Evolutionary conservation across 2,888 invertebrate genomes (phyloP), one percentile per base, ranked within the genome.

Genomic region (Rhagium mordax): DNA sequence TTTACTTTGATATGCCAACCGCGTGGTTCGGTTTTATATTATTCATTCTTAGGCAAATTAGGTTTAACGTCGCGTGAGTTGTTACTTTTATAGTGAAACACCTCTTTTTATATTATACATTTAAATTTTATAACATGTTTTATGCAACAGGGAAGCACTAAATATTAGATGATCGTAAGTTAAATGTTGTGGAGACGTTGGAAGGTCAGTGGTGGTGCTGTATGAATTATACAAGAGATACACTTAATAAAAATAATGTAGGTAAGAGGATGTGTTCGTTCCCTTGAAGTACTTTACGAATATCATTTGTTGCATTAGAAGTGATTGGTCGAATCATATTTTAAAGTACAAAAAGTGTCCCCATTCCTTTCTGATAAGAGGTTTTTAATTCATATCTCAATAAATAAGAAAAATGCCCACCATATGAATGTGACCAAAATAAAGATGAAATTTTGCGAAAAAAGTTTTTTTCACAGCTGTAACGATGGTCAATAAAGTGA

Each of bases 1-100:
- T 72, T 80, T 72, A 79, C 74, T 75, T 78, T 77, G 78, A 76
- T 65, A 74, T 73, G 74, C 75, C 72, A 70, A 74, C 77, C 77
- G 72, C 76, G 75, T 79, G 77, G 74, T 75, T 74, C 66, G 76
- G 75, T 72, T 74, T 76, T 77, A 74, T 51, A 59, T 47, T 61
- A 74, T 75, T 70, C 68, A 70, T 76, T 73, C 74, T 55, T 49
- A 59, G 21, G 65, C 18, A 71, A 71, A 71, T 71, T 59, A 65
- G 59, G 29, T 59, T 41, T 49, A 29, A 48, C 59, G 41, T 64
- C 61, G 57, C 70, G 57, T 24, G 64, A 70, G 53, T 61, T 33
- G 13, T 20, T 33, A 24, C 57, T 64, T 29, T 57, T 57, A 53
- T 18, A 47, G 27, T 64, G 48, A 47, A 64, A 70, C 70, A 70